phyloP scores from a whole-genome alignment of 1,140 invertebrate species.

The Macrocentrus cingulum region DNA sequence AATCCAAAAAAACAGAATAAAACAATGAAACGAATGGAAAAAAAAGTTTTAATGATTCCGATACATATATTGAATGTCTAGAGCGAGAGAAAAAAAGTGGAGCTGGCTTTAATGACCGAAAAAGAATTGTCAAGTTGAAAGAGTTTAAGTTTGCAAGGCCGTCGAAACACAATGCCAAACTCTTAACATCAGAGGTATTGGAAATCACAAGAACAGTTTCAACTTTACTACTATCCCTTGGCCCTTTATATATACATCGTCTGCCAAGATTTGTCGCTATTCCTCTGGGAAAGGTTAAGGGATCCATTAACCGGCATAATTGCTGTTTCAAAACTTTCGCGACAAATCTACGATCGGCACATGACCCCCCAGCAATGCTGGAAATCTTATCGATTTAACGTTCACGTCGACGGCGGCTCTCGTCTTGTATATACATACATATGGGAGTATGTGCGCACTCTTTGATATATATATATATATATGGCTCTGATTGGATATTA shows the following conservation, averaged over 20 bases:
- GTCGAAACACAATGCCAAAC: background rate
- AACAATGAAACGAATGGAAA: too few relatives aligned
- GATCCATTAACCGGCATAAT: constrained; percentile 51
- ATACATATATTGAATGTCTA: too few relatives aligned
- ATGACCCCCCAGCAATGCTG: constrained; percentile 11
- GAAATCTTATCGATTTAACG: constrained; percentile 18
- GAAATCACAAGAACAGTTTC: background rate
- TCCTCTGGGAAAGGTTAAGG: constrained; percentile 34
- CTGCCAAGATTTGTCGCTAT: constrained; percentile 39
- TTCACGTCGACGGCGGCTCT: too few relatives aligned
- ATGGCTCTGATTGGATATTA: too few relatives aligned
- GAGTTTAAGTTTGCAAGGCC: background rate
- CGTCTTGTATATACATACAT: too few relatives aligned
- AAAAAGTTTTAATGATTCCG: too few relatives aligned
- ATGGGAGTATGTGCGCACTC: too few relatives aligned
- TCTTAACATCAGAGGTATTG: background rate
- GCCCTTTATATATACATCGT: constrained; percentile 15
- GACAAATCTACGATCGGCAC: constrained; percentile 46
- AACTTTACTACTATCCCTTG: background rate
- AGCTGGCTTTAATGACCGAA: too few relatives aligned
- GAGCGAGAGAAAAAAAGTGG: too few relatives aligned
- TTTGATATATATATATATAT: too few relatives aligned
- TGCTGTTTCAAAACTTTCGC: constrained; percentile 49
- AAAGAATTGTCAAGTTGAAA: background rate
- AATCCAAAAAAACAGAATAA: too few relatives aligned